phyloP scores from a whole-genome alignment of 1,140 invertebrate genomes.

The Drosophila gunungcola region DNA sequence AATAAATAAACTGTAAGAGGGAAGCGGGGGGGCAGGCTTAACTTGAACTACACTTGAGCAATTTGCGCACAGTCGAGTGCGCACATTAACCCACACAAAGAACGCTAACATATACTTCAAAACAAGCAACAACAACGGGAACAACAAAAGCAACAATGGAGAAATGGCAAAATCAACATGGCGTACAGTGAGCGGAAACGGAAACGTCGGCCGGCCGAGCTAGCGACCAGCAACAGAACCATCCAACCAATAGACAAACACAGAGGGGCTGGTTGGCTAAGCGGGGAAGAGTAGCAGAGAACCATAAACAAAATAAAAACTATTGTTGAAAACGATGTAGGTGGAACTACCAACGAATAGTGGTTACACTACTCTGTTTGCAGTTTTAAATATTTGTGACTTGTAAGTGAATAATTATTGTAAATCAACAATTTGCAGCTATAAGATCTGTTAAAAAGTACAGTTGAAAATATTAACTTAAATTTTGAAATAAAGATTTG shows the following conservation, averaged over 20 bases:
- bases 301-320: constrained; percentile 31
- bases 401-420: too few species aligned
- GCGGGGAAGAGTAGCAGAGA: not conserved
- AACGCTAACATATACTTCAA: constrained; percentile 14
- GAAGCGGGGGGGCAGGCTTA: constrained; percentile 20
- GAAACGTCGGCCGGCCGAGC: constrained; percentile 70
- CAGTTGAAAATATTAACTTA: too few species aligned
- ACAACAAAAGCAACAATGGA: constrained; percentile 56
- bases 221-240: constrained; percentile 37
- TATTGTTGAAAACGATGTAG: not conserved
- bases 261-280: constrained; percentile 13
- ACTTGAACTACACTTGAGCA: constrained; percentile 81
- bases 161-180: constrained; percentile 73
- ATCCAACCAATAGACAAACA: constrained; percentile 71
- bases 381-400: too few species aligned
- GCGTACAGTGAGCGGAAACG: constrained; percentile 75
- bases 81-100: constrained; percentile 74
- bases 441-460: too few species aligned
- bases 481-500: too few species aligned
- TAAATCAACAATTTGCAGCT: too few species aligned
- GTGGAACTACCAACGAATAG: not conserved
- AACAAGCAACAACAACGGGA: constrained; percentile 47
- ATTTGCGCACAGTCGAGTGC: constrained; percentile 81
- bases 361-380: not conserved
- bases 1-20: constrained; percentile 48